phyloP scores from a whole-genome alignment of 1,140 invertebrate species.

The Helicoverpa armigera region DNA sequence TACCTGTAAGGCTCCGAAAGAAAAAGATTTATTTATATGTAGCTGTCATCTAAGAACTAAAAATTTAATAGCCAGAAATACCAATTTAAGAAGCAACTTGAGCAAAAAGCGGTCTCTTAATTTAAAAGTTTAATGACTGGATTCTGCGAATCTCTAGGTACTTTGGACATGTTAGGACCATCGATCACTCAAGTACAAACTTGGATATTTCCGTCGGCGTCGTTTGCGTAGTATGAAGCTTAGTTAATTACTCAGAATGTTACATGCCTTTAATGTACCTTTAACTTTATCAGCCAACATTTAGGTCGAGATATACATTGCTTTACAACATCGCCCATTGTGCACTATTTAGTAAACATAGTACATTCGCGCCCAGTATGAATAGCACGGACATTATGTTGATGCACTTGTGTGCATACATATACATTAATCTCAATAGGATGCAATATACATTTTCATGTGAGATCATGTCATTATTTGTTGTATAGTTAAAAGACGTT shows the following conservation, averaged over 20 bases:
- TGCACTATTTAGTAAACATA: conserved; percentile 16
- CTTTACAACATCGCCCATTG: not conserved
- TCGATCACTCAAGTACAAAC: not conserved
- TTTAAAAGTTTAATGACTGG: conserved; percentile 15
- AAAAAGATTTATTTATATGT: conserved; percentile 25
- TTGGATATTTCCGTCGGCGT: conserved; percentile 26
- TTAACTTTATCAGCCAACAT: not conserved
- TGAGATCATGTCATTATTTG: no score
- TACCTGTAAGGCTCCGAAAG: not conserved
- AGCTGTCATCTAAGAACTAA: conserved; percentile 9
- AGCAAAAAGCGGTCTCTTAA: not conserved
- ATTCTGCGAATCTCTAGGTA: not conserved
- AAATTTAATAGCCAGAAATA: not conserved
- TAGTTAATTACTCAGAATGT: conserved; percentile 5
- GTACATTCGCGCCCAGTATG: not conserved
- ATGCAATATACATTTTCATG: conserved; percentile 13
- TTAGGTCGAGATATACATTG: conserved; percentile 6
- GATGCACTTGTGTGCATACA: conserved; percentile 22
- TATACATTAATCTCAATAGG: conserved; percentile 13
- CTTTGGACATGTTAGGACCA: not conserved
- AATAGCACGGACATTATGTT: not conserved
- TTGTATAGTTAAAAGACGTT: no score
- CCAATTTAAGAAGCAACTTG: not conserved
- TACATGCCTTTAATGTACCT: not conserved
- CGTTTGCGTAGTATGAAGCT: not conserved